Base-by-base conservation (phyloP, 2,797 vertebrate genomes). In the Spondyliosoma cantharus region DNA sequence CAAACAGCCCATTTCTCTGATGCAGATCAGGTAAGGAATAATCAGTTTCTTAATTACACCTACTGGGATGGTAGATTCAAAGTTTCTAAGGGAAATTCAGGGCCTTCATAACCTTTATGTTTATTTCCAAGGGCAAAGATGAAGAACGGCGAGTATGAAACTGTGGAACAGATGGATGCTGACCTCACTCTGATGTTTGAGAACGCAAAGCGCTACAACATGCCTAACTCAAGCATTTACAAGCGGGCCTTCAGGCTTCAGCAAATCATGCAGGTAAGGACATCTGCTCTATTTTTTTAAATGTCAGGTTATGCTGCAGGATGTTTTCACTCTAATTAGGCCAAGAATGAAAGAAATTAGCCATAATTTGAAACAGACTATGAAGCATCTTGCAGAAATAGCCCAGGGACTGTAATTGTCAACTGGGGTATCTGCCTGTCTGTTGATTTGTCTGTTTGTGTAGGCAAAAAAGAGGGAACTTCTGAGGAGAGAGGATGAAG, bases 151-250 rank as follows among this genome's bases (percentile, higher is more conserved):
- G 97, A 99, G 74, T 99, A 98, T 81, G 97, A 98, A 87, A 97
- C 87, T 81, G 86, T 97, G 75, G 98, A 99, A 71, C 97, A 98
- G 88, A 93, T 99, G 90, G 98, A 99, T 48, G 80, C 94, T 19
- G 98, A 99, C 89, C 94, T 99, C 84, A 97, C 93, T 80, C 76
- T 97, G 84, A 99, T 99, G 97, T 97, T 99, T 96, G 98, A 99
- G 93, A 99, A 99, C 85, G 98, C 98, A 61, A 99, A 98, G 82
- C 97, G 97, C 68, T 99, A 99, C 93, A 99, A 99, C 70, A 96
- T 99, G 93, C 97, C 97, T 52, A 98, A 96, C 93, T 99, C 98
- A 59, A 96, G 96, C 85, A 98, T 99, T 93, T 99, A 98, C 89
- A 99, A 99, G 64, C 95, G 98, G 67, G 98, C 98, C n/a, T 93